Evolutionary conservation across 2,113 vertebrate genomes (phyloP), one percentile per base, ranked within the genome.

Genomic region (Alexandromys fortis): DNA sequence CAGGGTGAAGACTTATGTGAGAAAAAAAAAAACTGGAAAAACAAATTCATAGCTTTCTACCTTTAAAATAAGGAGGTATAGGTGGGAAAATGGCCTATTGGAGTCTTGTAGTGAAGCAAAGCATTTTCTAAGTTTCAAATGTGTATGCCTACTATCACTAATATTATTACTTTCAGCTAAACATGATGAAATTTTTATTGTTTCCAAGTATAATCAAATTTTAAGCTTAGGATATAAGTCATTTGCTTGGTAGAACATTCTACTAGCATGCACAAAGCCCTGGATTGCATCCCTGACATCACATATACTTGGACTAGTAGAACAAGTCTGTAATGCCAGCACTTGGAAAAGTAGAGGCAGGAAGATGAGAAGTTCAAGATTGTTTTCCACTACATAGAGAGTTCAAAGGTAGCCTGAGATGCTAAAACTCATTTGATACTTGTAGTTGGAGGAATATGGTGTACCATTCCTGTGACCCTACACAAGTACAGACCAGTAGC

Each of bases 191-290:
- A 87, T 95, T 22, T 63, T 95, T 82, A 70, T 91, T 88, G 85
- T 79, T 61, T 85, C 81, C 88, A 87, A 93, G 79, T 19, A 79
- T 49, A 88, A 94, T 47, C 13, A 93, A 92, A 35, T 91, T 91
- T 97, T 90, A 30, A n/a, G 94, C 38, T 72, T 5, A 35, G 65
- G 7, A 24, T 72, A 16, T n/a, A 87, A 33, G 65, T 49, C 30
- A 26, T 6, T 49, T 33, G 70, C 6, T 86, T 52, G 7, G 45
- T 70, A 49, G 30, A 70, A 22, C 45, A 47, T 47, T 68, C 30
- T 70, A 14, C 65, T 52, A 70, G 10, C 21, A n/a, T 72, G 13
- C 33, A 70, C 45, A 86, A 70, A n/a, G 35, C 19, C 35, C 21
- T 58, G 33, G 42, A 33, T 22, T 68, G 63, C 42, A 47, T 68